Evolutionary conservation across 2,113 vertebrate species (phyloP).

Genomic region (Sardina pilchardus): DNA sequence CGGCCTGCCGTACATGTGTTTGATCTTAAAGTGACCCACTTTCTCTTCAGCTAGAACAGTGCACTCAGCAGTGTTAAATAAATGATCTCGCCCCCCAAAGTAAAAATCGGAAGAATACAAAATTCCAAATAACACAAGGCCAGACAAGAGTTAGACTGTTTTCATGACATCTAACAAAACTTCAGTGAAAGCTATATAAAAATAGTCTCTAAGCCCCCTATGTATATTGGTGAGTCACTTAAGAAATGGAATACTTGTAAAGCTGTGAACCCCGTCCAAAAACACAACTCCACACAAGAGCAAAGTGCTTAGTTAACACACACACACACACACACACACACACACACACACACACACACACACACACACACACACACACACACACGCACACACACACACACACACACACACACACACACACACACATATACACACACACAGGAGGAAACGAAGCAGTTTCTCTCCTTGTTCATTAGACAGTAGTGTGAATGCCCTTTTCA

Average conservation of each 20-base stretch:
- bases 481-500: constrained; percentile 66
- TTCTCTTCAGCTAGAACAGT: background rate
- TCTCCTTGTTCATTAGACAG: constrained; percentile 64
- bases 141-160: background rate
- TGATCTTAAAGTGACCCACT: background rate
- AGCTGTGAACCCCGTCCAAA: background rate
- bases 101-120: background rate
- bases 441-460: constrained; percentile 57
- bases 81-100: background rate
- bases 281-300: background rate
- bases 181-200: background rate
- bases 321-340: background rate
- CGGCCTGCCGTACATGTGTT: background rate
- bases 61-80: background rate
- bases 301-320: background rate
- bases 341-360: constrained; percentile 14
- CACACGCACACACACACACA: background rate
- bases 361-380: constrained; percentile 9
- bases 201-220: background rate
- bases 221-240: background rate
- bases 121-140: background rate
- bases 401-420: constrained; percentile 11
- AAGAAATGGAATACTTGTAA: background rate
- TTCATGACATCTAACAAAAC: constrained; percentile 1
- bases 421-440: constrained; percentile 45